Base-by-base conservation (phyloP, 1,140 invertebrate species). In the Neuroterus valhalla region DNA sequence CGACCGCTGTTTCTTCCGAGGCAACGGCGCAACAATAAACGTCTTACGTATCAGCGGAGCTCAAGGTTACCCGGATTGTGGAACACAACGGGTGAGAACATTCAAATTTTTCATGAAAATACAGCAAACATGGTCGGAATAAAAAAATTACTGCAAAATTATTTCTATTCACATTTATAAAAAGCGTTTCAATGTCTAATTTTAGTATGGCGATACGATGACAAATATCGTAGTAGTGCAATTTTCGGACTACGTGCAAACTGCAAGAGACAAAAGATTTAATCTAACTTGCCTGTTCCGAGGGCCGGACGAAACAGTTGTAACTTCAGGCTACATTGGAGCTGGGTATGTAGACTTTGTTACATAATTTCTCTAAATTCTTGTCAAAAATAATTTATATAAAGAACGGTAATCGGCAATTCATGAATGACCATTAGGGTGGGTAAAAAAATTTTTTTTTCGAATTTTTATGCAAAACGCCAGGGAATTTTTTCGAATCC, bases 141-240 rank as follows among this genome's bases (percentile, higher is more conserved):
- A 66, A 19, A 26, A 71, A 26, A 72, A 70, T 48, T 26, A 67
- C 55, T 75, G 26, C 21, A 43, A 2, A 52, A 62, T 44, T 45
- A 71, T 75, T 68, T 68, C 67, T 0, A 55, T 48, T 19, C 23
- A 21, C 42, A 66, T 42, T 48, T 23, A 48, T 11, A 72, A 48
- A 48, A 48, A 19, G 6, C n/a, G 8, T 44, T 14, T 3, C 68
- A n/a, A 44, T 43, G 2, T 50, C 66, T 23, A 17, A 74, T 75
- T 11, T 79, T 87, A 97, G 95, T 97, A 96, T 80, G 96, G 96
- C 0, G 96, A 98, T 82, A 96, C 96, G 1, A 95, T 97, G 93
- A 97, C 96, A 48, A 98, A 98, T 82, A 97, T 98, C 67, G 96
- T 97, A 3, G 96, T 98, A 19, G 96, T 98, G 0, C 96, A 98